Conservation (phyloP, 2,888 invertebrate species). For the Amitus sp. region DNA sequence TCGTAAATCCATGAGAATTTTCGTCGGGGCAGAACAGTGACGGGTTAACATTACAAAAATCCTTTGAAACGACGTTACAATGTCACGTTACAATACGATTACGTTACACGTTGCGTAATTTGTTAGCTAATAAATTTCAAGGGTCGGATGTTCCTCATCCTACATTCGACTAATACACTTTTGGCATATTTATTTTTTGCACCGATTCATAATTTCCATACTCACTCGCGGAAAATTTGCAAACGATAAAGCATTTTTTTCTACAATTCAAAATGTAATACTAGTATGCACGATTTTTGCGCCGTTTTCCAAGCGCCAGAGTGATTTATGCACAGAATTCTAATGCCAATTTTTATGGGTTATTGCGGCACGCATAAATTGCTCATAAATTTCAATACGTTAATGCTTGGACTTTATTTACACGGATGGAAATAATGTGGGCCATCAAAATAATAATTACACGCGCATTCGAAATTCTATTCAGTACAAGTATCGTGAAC, state of each 20-base stretch:
- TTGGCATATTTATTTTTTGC: constrained; percentile 28
- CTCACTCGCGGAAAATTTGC: neutral
- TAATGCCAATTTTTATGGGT: neutral
- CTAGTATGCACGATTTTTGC: neutral
- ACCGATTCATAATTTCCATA: constrained; percentile 7
- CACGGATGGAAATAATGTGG: neutral
- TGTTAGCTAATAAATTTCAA: constrained; percentile 59
- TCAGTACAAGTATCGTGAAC: neutral
- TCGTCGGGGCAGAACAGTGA: too few relatives aligned
- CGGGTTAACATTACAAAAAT: too few relatives aligned
- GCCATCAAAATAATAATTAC: neutral
- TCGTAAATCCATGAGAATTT: too few relatives aligned
- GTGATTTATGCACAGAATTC: neutral
- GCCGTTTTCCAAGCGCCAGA: neutral
- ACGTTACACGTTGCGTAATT: constrained; percentile 59
- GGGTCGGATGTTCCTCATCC: constrained; percentile 51
- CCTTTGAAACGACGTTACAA: constrained; percentile 52
- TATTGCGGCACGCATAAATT: neutral
- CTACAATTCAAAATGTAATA: constrained; percentile 4
- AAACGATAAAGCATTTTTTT: neutral
- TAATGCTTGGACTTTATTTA: neutral
- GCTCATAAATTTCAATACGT: neutral
- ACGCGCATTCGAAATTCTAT: neutral
- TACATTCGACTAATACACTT: constrained; percentile 39
- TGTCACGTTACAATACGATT: constrained; percentile 59